phyloP scores from a whole-genome alignment of 2,888 invertebrate species.

The Orthonychiurus folsomi region DNA sequence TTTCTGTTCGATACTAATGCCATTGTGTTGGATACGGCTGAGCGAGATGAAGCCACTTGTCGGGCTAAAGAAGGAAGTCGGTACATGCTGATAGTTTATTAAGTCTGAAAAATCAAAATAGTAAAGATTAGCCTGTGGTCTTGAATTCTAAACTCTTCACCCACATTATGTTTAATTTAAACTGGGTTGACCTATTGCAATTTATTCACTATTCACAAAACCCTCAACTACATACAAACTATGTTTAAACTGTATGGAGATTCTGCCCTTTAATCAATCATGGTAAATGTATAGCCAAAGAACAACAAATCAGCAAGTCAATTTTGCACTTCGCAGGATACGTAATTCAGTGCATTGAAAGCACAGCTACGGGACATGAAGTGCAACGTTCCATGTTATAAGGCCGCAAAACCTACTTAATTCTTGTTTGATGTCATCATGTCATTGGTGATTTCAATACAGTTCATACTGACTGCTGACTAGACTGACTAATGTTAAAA shows the following conservation, averaged over 20 bases:
- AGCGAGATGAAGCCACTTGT: conserved; percentile 25
- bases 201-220: conserved; percentile 11
- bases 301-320: neutral
- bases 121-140: too few relatives aligned
- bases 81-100: conserved; percentile 30
- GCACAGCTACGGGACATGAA: neutral
- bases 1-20: conserved; percentile 46
- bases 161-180: too few relatives aligned
- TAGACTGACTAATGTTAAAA: too few relatives aligned
- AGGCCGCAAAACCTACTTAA: too few relatives aligned
- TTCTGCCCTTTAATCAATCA: neutral
- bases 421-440: too few relatives aligned
- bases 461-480: too few relatives aligned
- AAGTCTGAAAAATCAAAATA: too few relatives aligned
- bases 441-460: too few relatives aligned
- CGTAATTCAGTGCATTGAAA: neutral
- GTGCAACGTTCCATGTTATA: neutral
- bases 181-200: too few relatives aligned
- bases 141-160: too few relatives aligned
- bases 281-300: neutral
- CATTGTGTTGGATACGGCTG: too few relatives aligned
- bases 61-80: conserved; percentile 33
- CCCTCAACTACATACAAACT: too few relatives aligned
- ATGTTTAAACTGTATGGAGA: neutral
- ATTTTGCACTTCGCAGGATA: neutral